A percentile compares a stretch with the other conserved stretches of the same genome.
Evolutionary conservation across 2,888 invertebrate genomes (phyloP).

Genomic region (Lepetodrilus schrolli): DNA sequence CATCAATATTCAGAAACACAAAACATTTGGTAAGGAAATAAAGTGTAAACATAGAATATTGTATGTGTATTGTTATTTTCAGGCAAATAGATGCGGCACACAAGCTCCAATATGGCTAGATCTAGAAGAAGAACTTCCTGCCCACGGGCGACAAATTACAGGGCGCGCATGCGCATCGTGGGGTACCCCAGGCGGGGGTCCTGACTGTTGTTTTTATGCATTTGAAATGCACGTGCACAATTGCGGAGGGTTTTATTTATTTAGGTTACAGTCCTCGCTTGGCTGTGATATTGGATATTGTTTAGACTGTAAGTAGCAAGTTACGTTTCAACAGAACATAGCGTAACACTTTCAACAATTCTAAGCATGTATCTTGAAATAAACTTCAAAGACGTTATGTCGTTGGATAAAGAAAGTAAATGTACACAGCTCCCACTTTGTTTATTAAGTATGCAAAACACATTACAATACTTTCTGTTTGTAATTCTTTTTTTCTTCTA

Average conservation of each 20-base stretch:
- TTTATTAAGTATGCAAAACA: no score
- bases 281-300: slow-evolving; percentile 63
- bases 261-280: slow-evolving; percentile 52
- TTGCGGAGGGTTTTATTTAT: slow-evolving; percentile 58
- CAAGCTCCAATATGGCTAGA: slow-evolving; percentile 50
- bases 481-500: no score
- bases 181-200: slow-evolving; percentile 29
- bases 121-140: slow-evolving; percentile 37
- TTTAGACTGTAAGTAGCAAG: slow-evolving; percentile 42
- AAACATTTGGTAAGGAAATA: no score
- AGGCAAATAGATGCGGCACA: slow-evolving; percentile 50
- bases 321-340: neutral
- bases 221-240: slow-evolving; percentile 45
- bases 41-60: no score
- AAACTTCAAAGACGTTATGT: no score
- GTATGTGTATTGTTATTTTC: no score
- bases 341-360: no score
- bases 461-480: no score
- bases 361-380: no score
- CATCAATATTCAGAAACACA: no score
- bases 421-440: no score
- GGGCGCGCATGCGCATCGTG: slow-evolving; percentile 49
- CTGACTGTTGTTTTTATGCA: slow-evolving; percentile 47
- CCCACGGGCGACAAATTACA: slow-evolving; percentile 36
- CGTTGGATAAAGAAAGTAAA: no score